A percentile compares a stretch with the other conserved stretches of the same genome.
Conservation (phyloP, 1,140 invertebrate genomes). For the Potamilus streckersoni region DNA sequence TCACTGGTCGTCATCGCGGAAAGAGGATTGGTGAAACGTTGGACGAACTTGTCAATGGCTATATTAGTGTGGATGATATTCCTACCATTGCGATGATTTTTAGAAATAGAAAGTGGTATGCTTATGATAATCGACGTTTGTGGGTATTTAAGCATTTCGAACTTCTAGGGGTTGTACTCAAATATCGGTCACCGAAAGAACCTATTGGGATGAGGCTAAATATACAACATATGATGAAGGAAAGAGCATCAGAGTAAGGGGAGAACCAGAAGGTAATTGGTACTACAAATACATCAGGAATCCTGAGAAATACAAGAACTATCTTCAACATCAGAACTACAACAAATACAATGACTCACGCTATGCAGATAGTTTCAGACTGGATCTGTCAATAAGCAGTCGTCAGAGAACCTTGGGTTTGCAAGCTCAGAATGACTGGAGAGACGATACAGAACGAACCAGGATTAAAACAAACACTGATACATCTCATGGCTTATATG, state of each 20-base stretch:
- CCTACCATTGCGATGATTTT: not conserved
- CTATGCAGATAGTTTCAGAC: no score
- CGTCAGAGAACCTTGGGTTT: no score
- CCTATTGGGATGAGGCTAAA: not conserved
- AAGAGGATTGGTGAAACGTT: slow-evolving; percentile 22
- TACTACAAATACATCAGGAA: not conserved
- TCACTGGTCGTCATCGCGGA: slow-evolving; percentile 18
- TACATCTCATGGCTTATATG: no score
- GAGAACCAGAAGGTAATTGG: not conserved
- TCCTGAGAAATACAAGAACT: no score
- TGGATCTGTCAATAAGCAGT: no score
- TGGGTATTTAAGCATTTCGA: slow-evolving; percentile 6
- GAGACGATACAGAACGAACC: no score
- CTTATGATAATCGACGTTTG: not conserved
- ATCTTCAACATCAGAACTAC: no score
- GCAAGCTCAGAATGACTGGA: no score
- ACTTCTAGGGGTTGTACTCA: not conserved
- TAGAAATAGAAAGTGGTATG: slow-evolving; percentile 2
- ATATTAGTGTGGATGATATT: not conserved
- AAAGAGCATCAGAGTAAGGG: not conserved
- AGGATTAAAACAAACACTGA: no score
- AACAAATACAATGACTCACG: no score
- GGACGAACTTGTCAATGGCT: slow-evolving; percentile 32
- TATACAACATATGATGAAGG: not conserved
- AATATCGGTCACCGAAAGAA: not conserved